Evolutionary conservation across 2,888 invertebrate genomes (phyloP), one percentile per base, ranked within the genome.

Genomic region (Hipparchia semele): DNA sequence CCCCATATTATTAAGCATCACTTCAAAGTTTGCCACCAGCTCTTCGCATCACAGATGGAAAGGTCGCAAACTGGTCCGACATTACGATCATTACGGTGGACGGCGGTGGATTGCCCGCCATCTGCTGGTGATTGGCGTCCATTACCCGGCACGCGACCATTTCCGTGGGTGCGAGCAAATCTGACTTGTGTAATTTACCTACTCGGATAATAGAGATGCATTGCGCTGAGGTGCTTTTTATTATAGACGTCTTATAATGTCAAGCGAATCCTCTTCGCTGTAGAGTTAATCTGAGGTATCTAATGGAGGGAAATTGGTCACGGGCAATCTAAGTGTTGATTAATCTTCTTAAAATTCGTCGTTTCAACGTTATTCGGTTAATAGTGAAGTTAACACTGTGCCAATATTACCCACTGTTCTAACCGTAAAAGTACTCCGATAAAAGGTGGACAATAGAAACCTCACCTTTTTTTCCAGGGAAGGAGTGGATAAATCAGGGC

Each of bases 61-160:
- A 86, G 86, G 85, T 86, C 84, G 84, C 83, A 84, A 84, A 84
- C 84, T 84, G 82, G 84, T 83, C 78, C 81, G 77, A 75, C 72
- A 82, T 87, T 87, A 86, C 83, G 80, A 75, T 78, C 77, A 79
- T 79, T 79, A 77, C 70, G 64, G 70, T 73, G 75, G 80, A 81
- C 81, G 80, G 82, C 84, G 84, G 82, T 84, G 81, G 84, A 77
- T 77, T 74, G 75, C 69, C 81, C 85, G 81, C 85, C 85, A 85
- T 84, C 84, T 82, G 84, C 83, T 79, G 54, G 76, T 81, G 85
- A 88, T 88, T 85, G 84, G 82, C 78, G 79, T 79, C 83, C 83
- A 89, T 87, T 87, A 86, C 80, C 77, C 77, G 82, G 88, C 89
- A 88, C 88, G 89, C 89, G 89, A 82, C 83, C 73, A 81, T 82